Evolutionary conservation across 2,797 vertebrate genomes (phyloP).

Genomic region (Periparus ater): DNA sequence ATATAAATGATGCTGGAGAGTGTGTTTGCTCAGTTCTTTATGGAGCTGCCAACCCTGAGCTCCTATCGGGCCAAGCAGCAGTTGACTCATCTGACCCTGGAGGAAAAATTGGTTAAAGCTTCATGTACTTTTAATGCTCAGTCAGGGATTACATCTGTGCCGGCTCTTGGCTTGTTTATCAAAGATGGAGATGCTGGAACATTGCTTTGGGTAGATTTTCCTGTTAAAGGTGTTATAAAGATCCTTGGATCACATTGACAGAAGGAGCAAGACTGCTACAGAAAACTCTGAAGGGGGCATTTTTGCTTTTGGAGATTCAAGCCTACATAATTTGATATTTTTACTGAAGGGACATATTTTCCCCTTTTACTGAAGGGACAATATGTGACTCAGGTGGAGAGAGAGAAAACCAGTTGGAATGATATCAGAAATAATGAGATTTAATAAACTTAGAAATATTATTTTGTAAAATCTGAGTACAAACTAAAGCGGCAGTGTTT

Average conservation of each 20-base stretch:
- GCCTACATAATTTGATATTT: neutral
- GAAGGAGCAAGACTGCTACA: neutral
- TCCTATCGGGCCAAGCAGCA: neutral
- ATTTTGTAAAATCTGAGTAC: neutral
- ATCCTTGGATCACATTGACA: neutral
- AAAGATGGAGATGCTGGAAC: neutral
- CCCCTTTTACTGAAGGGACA: neutral
- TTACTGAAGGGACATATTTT: neutral
- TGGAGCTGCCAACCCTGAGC: constrained; percentile 17
- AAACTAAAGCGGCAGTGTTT: neutral
- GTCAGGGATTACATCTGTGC: neutral
- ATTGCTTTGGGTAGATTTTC: neutral
- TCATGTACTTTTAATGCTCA: neutral
- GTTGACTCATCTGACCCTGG: constrained; percentile 35
- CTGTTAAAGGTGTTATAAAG: neutral
- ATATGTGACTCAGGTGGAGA: neutral
- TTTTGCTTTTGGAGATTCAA: neutral
- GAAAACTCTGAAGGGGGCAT: neutral
- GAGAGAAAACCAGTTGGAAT: neutral
- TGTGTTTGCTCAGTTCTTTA: neutral
- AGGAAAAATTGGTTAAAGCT: constrained; percentile 30
- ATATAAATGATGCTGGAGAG: neutral
- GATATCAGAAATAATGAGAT: neutral
- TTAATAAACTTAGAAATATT: neutral
- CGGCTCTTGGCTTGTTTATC: constrained; percentile 7